Percentiles rank a stretch among this genome's conserved stretches.
Conservation (phyloP, 2,888 invertebrate genomes). For the Eristalis arbustorum region DNA sequence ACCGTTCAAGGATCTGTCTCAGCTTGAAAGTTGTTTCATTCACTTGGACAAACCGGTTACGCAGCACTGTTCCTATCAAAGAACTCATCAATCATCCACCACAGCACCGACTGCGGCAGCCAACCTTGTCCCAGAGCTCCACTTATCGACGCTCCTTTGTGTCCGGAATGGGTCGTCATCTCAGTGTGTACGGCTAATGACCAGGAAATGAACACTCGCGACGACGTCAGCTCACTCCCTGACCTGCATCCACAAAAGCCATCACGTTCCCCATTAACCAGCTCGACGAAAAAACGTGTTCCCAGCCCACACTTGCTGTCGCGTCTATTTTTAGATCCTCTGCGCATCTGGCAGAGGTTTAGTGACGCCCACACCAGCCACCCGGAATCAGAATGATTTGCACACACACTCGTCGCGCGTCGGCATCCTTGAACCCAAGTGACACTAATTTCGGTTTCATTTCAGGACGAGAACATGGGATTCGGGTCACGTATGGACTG, state of each 20-base stretch:
- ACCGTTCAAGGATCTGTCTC: not conserved
- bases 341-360: not conserved
- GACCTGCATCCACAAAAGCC: not conserved
- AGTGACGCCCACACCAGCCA: not conserved
- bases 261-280: not conserved
- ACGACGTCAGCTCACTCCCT: not conserved
- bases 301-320: not conserved
- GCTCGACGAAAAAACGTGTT: not conserved
- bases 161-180: not conserved
- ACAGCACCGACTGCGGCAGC: no score
- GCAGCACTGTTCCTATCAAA: not conserved
- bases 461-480: conserved; percentile 83
- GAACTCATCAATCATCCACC: not conserved
- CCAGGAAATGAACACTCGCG: not conserved
- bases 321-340: not conserved
- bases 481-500: conserved; percentile 92
- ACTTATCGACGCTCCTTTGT: not conserved
- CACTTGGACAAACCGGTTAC: not conserved
- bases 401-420: not conserved
- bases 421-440: conserved; percentile 39
- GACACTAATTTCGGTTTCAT: conserved; percentile 32
- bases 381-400: not conserved
- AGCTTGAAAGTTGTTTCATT: not conserved
- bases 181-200: not conserved
- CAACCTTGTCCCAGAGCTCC: not conserved